Conservation (phyloP, 64 coral and sea anemone species). For the Montipora foliosa region DNA sequence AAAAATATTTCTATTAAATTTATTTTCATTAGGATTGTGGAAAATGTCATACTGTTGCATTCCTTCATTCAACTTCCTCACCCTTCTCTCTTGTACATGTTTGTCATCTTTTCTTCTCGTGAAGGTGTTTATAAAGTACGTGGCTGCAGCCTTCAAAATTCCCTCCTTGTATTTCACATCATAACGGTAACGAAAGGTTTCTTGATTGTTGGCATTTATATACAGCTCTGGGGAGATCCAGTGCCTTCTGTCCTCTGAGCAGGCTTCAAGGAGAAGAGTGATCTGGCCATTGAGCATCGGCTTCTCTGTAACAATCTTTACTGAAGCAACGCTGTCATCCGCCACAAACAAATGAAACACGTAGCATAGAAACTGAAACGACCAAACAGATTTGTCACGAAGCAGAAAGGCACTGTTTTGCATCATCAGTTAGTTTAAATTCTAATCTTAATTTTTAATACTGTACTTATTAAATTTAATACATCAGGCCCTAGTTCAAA, state of each 20-base stretch:
- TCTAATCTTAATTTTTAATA: neutral
- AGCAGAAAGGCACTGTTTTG: neutral
- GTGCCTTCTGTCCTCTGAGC: neutral
- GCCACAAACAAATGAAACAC: slow-evolving; percentile 45
- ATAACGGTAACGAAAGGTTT: slow-evolving; percentile 35
- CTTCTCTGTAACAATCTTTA: slow-evolving; percentile 21
- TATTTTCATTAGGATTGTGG: neutral
- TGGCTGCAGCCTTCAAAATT: neutral
- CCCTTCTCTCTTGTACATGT: neutral
- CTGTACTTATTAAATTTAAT: too few relatives aligned
- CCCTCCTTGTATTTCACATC: slow-evolving; percentile 34
- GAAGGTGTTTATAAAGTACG: neutral
- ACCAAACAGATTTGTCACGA: neutral
- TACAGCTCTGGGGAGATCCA: slow-evolving; percentile 10
- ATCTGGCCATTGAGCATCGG: neutral
- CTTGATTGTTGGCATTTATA: neutral
- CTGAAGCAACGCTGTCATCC: slow-evolving; percentile 9
- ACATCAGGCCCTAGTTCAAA: too few relatives aligned
- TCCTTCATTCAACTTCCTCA: neutral
- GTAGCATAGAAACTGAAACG: neutral
- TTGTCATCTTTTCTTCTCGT: neutral
- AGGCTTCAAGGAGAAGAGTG: neutral
- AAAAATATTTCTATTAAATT: neutral
- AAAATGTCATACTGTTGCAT: slow-evolving; percentile 68
- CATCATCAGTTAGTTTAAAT: neutral